Base-by-base conservation (phyloP, 2,113 vertebrate genomes). In the Emydura subglobosa region DNA sequence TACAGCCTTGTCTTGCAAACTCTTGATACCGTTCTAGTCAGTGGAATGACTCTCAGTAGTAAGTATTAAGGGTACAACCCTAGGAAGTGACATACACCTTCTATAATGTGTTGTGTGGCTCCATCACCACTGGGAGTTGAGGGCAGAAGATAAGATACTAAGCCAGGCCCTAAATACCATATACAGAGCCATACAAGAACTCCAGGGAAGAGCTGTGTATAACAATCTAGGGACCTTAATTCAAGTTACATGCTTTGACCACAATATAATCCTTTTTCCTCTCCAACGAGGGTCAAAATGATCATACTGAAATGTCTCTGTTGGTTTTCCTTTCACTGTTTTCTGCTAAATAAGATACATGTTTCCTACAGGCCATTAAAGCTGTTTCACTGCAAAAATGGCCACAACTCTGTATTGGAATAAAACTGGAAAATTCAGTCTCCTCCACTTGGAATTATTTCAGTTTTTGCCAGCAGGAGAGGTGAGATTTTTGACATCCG, bases 381-480 rank as follows among this genome's bases (percentile, higher is more conserved):
- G 10, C 72, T 44, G 42, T 25, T 74, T 74, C 22, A 42, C 87
- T 96, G 88, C 85, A 96, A 96, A 97, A 96, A 97, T 97, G 96
- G 91, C 88, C 96, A 96, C 97, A 97, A 97, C 95, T 93, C 95
- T 95, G 74, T 97, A 96, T 92, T 95, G 96, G 97, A 97, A 97
- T 97, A 97, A 97, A 97, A 91, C 94, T 96, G 93, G 97, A 97
- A 97, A 95, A 88, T 96, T 97, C 97, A 96, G 95, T 95, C 97
- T 96, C 96, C 96, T 96, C 93, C 95, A 94, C 96, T 96, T 90
- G 97, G 94, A 97, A 97, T 96, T 97, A 97, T 96, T 97, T 97
- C 96, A 95, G 96, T 96, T 97, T 97, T 96, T 0, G 0, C 95
- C 97, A 96, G 96, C 94, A 97, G 95, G 95, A 96, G 94, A 95